These are phyloP conservation scores for Drosophila infuscata DNA, from an alignment of 2,888 invertebrate species.

Conservation along the genomic window DNA sequence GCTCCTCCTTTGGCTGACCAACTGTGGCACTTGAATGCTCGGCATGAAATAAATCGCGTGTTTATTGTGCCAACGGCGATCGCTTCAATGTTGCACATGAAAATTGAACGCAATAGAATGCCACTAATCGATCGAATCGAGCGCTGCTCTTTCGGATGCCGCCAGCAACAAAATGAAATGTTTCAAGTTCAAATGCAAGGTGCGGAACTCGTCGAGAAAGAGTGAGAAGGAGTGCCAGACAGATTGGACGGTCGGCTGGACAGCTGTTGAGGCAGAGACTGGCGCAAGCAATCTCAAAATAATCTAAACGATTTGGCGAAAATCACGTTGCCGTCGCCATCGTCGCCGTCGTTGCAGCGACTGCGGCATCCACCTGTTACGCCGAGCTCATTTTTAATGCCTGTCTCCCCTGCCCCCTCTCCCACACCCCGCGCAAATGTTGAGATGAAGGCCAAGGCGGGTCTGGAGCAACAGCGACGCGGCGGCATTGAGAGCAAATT, in stretches of 20 bases:
- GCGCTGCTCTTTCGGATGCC: constrained; percentile 44
- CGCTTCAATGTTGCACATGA: constrained; percentile 79
- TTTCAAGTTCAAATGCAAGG: constrained; percentile 82
- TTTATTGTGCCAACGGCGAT: constrained; percentile 81
- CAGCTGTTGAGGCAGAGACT: constrained; percentile 54
- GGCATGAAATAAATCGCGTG: constrained; percentile 82
- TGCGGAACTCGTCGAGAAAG: constrained; percentile 55
- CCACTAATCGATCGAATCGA: constrained; percentile 74
- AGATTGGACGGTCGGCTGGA: constrained; percentile 37
- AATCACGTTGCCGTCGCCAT: constrained; percentile 74
- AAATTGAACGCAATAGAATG: constrained; percentile 82
- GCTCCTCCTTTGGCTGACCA: constrained; percentile 73
- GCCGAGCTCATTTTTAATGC: constrained; percentile 81
- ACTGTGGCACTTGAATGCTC: constrained; percentile 79
- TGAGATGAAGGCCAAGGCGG: constrained; percentile 38
- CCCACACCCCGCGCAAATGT: no score
- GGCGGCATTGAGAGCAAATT: constrained; percentile 81
- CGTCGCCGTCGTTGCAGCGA: constrained; percentile 22
- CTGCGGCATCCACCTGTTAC: constrained; percentile 82
- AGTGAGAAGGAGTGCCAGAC: constrained; percentile 63
- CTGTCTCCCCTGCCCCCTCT: constrained; percentile 19
- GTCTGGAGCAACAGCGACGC: constrained; percentile 44
- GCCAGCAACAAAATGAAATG: constrained; percentile 78
- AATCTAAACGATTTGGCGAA: constrained; percentile 81
- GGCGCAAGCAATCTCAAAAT: constrained; percentile 81